Conservation (phyloP, 2,888 invertebrate species). For the Craniophora ligustri region DNA sequence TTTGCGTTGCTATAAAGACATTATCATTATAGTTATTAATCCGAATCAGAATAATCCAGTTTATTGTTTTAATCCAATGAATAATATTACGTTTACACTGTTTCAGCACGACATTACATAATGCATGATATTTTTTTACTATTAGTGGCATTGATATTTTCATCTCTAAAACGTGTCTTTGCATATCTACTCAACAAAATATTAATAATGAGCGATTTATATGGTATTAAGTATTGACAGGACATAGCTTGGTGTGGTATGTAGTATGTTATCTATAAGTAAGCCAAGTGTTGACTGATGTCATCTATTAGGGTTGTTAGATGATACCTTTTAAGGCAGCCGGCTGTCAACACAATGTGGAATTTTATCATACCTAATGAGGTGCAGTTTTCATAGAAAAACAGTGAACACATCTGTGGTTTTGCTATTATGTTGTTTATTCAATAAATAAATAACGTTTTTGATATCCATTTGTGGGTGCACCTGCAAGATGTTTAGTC, state of each 20-base stretch:
- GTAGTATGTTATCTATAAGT: slow-evolving; percentile 13
- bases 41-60: slow-evolving; percentile 1
- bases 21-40: not conserved
- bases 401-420: slow-evolving; percentile 17
- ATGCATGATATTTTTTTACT: too few species aligned
- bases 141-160: not conserved
- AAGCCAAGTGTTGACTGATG: slow-evolving; percentile 46
- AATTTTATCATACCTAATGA: slow-evolving; percentile 37
- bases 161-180: slow-evolving; percentile 19
- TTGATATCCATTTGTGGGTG: not conserved
- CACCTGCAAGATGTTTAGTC: not conserved
- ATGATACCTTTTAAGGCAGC: slow-evolving; percentile 44
- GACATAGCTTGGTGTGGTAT: slow-evolving; percentile 29
- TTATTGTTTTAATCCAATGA: slow-evolving; percentile 3
- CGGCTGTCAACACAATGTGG: slow-evolving; percentile 27
- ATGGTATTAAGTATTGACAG: slow-evolving; percentile 10
- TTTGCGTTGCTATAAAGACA: slow-evolving; percentile 1
- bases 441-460: not conserved
- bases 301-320: slow-evolving; percentile 56
- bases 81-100: not conserved
- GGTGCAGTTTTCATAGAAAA: slow-evolving; percentile 37
- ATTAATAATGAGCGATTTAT: slow-evolving; percentile 12
- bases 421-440: slow-evolving; percentile 12
- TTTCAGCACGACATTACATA: too few species aligned
- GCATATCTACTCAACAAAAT: slow-evolving; percentile 22